Evolutionary conservation across 2,888 invertebrate genomes (phyloP).

Genomic region (Empis livida): DNA sequence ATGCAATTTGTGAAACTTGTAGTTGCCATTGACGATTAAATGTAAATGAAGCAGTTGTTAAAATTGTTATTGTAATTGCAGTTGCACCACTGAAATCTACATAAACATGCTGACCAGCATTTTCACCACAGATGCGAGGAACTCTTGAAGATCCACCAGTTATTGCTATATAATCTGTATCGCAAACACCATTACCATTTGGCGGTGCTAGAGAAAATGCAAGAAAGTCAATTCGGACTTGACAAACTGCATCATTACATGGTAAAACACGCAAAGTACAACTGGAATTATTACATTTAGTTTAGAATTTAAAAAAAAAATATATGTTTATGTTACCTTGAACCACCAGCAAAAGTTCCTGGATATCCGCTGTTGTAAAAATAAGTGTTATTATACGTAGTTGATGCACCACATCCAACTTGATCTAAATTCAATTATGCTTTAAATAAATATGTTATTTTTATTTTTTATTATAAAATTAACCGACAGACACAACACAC

Average conservation of each 20-base stretch:
- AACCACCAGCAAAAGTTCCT: constrained; percentile 51
- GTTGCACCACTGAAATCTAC: constrained; percentile 56
- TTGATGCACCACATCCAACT: constrained; percentile 55
- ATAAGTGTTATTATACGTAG: constrained; percentile 68
- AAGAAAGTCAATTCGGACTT: constrained; percentile 66
- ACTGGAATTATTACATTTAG: constrained; percentile 21
- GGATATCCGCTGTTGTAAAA: constrained; percentile 71
- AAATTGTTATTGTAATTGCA: constrained; percentile 54
- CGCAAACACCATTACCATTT: constrained; percentile 56
- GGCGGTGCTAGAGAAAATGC: constrained; percentile 61
- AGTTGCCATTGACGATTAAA: constrained; percentile 63
- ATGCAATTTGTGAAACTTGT: constrained; percentile 56
- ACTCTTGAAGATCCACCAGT: constrained; percentile 54
- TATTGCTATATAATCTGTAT: constrained; percentile 55
- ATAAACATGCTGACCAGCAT: constrained; percentile 66
- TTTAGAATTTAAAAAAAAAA: neutral
- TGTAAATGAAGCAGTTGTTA: constrained; percentile 45
- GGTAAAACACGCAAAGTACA: constrained; percentile 61
- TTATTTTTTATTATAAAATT: neutral
- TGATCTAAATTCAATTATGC: constrained; percentile 41
- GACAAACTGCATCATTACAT: constrained; percentile 42
- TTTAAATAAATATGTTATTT: neutral
- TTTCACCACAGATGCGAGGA: constrained; percentile 65
- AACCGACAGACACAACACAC: constrained; percentile 71
- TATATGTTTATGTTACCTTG: constrained; percentile 18